Percentiles rank a stretch among this genome's conserved stretches.
Conservation (phyloP, 2,888 invertebrate species). For the Drosophila gaucha region DNA sequence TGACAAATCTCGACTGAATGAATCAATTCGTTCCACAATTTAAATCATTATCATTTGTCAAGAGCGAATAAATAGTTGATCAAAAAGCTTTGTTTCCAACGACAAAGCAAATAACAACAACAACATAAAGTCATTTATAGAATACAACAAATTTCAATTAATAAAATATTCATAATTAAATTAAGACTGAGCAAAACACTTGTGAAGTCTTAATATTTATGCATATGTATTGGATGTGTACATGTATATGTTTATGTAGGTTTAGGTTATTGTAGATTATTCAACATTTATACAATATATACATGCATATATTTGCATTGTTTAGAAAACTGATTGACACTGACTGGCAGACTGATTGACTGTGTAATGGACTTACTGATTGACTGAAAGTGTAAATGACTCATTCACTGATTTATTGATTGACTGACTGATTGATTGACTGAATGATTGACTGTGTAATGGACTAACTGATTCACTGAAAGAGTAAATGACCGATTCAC, state of each 20-base stretch:
- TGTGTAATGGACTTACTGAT: neutral
- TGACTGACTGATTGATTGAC: too few species aligned
- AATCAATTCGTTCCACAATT: too few species aligned
- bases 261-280: neutral
- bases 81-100: slow-evolving; percentile 26
- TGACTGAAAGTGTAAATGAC: too few species aligned
- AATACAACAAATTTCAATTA: slow-evolving; percentile 65
- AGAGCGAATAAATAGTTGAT: slow-evolving; percentile 5
- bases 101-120: slow-evolving; percentile 7
- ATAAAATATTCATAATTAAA: slow-evolving; percentile 72
- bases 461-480: too few species aligned
- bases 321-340: neutral
- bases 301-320: neutral
- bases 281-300: neutral
- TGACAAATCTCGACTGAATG: slow-evolving; percentile 44
- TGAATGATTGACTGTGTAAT: neutral
- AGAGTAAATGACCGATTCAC: too few species aligned
- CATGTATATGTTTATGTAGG: too few species aligned
- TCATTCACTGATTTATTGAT: too few species aligned
- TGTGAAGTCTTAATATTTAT: neutral
- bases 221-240: neutral
- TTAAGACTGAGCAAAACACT: slow-evolving; percentile 46
- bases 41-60: slow-evolving; percentile 27
- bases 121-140: slow-evolving; percentile 30
- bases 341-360: neutral